These are phyloP conservation scores for Chiridota heheva DNA, from an alignment of 35 echinoderm and acorn worm species.

Conservation along the genomic window DNA sequence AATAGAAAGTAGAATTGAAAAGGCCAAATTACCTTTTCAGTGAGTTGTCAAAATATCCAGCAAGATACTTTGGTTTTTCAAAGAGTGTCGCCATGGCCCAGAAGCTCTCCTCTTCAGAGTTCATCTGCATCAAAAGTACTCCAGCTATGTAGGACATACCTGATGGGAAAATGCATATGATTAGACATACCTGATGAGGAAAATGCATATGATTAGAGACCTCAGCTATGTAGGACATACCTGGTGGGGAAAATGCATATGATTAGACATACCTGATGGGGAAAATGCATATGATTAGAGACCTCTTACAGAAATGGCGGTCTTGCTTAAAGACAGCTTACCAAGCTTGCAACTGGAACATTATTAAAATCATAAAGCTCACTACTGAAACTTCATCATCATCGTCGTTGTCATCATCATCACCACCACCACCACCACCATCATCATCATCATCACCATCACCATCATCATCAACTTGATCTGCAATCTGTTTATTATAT, in stretches of 20 bases:
- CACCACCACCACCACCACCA: not conserved
- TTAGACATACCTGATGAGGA: not conserved
- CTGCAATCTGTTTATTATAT: no score
- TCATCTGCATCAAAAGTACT: constrained; percentile 88
- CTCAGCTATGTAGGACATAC: constrained; percentile 93
- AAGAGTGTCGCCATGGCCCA: constrained; percentile 96
- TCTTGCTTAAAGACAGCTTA: not conserved
- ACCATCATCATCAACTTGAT: no score
- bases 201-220: constrained; percentile 33
- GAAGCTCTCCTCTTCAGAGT: constrained; percentile 82
- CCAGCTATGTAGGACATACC: constrained; percentile 96
- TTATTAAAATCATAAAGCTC: not conserved
- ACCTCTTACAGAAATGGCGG: constrained; percentile 49
- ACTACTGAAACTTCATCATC: not conserved
- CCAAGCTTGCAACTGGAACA: not conserved
- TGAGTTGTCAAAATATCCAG: constrained; percentile 80
- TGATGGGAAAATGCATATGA: constrained; percentile 27
- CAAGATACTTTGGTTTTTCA: constrained; percentile 89
- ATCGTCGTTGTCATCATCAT: not conserved
- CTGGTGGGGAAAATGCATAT: constrained; percentile 49
- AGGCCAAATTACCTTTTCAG: constrained; percentile 79
- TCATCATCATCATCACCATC: not conserved
- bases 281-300: not conserved
- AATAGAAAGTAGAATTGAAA: no score
- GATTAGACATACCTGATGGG: not conserved